Base-by-base conservation (phyloP, 2,888 invertebrate species). In the Branchipolynoe longqiensis region DNA sequence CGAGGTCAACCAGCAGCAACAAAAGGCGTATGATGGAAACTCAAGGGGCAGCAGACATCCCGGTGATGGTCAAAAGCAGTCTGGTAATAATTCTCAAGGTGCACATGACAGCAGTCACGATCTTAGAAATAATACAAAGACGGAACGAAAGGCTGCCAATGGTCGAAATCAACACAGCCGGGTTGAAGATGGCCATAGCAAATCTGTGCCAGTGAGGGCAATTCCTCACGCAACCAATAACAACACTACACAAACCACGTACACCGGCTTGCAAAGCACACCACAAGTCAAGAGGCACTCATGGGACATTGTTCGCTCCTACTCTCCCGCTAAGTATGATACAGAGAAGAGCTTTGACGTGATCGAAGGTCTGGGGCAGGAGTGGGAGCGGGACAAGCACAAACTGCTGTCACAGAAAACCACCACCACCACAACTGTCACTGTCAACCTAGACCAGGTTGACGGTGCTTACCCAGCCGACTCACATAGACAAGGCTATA, bases 351-450 rank as follows among this genome's bases (percentile, higher is more conserved):
- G 78, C 28, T 28, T 82, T 12, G 40, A 85, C 33, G 28, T 85
- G 33, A 31, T 85, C 12, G 85, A 74, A 48, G 74, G 81, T 14
- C 82, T 87, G 0, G 86, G 74, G n/a, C 28, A 73, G n/a, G 86
- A 85, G 73, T 87, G 86, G 87, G 41, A 86, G 41, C 82, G 62
- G 54, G 85, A 85, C 28, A 85, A 83, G 64, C 25, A 64, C 12
- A 82, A 82, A 33, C 31, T n/a, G n/a, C n/a, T 54, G 56, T 56
- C 74, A n/a, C 78, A 78, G 25, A 78, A 33, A 69, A 41, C 14
- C 25, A 36, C 22, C 18, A 18, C 25, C 36, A 25, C 12, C 73
- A 25, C 18, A 14, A n/a, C n/a, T n/a, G n/a, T n/a, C n/a, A n/a
- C n/a, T n/a, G n/a, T n/a, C n/a, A n/a, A n/a, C n/a, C n/a, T n/a